Evolutionary conservation across 2,113 vertebrate species (phyloP).

Genomic region (Damaliscus lunatus): DNA sequence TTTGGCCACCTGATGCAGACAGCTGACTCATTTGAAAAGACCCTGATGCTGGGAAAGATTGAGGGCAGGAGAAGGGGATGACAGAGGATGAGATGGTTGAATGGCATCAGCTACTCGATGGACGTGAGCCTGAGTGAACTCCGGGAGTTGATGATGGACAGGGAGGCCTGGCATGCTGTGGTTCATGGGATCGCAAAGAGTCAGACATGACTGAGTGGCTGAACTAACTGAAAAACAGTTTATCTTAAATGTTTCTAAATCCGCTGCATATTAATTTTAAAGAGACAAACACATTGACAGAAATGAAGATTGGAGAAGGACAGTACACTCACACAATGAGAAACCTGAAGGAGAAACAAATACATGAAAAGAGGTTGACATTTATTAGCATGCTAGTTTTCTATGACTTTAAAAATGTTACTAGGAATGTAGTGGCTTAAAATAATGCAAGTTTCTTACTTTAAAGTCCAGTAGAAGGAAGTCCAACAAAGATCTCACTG

Average conservation of each 20-base stretch:
- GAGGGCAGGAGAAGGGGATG: too few relatives aligned
- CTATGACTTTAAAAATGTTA: neutral
- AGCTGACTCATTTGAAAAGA: too few relatives aligned
- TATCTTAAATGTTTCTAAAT: neutral
- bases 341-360: neutral
- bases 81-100: too few relatives aligned
- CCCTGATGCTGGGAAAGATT: too few relatives aligned
- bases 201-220: accelerated
- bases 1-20: too few relatives aligned
- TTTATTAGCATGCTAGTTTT: neutral
- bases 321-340: neutral
- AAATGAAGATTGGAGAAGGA: neutral
- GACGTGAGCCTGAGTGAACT: accelerated
- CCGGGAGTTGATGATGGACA: too few relatives aligned
- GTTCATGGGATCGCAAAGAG: too few relatives aligned
- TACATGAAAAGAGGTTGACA: neutral
- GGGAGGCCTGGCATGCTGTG: too few relatives aligned
- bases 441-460: neutral
- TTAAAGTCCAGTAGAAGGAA: neutral
- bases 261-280: neutral
- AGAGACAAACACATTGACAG: neutral
- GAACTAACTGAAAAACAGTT: neutral
- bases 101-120: too few relatives aligned
- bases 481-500: neutral
- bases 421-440: neutral